Evolutionary conservation across 2,797 vertebrate species (phyloP).

Genomic region (Phataginus tricuspis): DNA sequence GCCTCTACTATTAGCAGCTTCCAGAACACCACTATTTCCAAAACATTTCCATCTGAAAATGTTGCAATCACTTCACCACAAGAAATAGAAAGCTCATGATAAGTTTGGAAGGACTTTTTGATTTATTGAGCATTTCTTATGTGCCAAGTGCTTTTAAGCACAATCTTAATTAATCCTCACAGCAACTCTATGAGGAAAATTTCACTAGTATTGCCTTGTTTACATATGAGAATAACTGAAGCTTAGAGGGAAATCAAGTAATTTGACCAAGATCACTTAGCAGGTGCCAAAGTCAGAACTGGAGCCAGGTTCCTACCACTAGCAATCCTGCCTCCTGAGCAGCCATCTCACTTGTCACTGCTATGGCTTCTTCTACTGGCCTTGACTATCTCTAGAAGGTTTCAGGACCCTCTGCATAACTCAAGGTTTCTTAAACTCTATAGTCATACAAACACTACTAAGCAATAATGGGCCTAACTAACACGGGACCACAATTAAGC

Average conservation of each 20-base stretch:
- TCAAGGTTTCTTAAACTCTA: not conserved
- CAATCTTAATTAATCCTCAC: not conserved
- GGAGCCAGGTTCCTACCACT: not conserved
- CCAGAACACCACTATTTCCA: not conserved
- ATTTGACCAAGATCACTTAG: not conserved
- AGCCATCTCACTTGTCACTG: not conserved
- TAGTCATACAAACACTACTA: not conserved
- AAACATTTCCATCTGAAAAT: constrained; percentile 6
- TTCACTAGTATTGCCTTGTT: not conserved
- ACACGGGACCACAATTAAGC: not conserved
- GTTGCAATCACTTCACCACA: not conserved
- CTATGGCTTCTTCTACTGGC: not conserved
- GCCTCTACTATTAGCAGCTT: not conserved
- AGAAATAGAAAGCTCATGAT: not conserved
- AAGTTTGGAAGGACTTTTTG: not conserved
- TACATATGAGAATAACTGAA: not conserved
- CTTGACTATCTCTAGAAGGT: not conserved
- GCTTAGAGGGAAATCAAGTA: not conserved
- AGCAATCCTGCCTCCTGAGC: not conserved
- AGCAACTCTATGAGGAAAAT: not conserved
- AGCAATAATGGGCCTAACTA: not conserved
- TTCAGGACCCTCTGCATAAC: not conserved
- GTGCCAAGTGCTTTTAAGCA: not conserved
- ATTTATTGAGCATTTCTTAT: not conserved
- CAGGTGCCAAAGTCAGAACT: not conserved